Evolutionary conservation across 2,888 invertebrate genomes (phyloP).

Genomic region (Agrochola circellaris): DNA sequence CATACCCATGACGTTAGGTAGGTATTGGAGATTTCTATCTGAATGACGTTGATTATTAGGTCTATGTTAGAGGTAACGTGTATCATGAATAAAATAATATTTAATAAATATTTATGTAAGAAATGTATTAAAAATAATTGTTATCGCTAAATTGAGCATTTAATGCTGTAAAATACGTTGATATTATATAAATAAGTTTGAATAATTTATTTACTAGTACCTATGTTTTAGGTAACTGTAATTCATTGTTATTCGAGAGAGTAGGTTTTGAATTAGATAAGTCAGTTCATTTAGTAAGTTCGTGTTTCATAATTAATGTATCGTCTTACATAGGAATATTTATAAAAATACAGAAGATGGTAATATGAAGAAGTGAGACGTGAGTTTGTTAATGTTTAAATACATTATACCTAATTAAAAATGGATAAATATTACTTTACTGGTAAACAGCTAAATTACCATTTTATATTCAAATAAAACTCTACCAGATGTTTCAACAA

Average conservation of each 20-base stretch:
- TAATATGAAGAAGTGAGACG: background rate
- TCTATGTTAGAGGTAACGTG: conserved; percentile 39
- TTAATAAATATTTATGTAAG: conserved; percentile 24
- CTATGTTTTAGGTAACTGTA: conserved; percentile 12
- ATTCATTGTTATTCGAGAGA: conserved; percentile 22
- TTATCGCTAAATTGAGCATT: conserved; percentile 48
- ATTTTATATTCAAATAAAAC: background rate
- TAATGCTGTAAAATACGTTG: conserved; percentile 51
- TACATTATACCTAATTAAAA: background rate
- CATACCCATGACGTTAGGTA: background rate
- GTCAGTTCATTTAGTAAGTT: conserved; percentile 11
- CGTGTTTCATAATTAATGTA: conserved; percentile 1
- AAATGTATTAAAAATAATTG: conserved; percentile 27
- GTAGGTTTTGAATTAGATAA: conserved; percentile 12
- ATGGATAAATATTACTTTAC: background rate
- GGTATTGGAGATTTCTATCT: conserved; percentile 8
- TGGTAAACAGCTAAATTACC: background rate
- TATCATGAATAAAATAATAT: conserved; percentile 22
- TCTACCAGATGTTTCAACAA: background rate
- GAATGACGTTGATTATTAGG: conserved; percentile 11
- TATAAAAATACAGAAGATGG: background rate
- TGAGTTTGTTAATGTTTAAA: background rate
- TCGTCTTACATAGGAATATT: background rate
- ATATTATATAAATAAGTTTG: conserved; percentile 10
- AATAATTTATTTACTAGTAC: conserved; percentile 15